A percentile compares a stretch with the other conserved stretches of the same genome.
These are phyloP conservation scores for Gambusia yucatana DNA, from an alignment of 2,797 vertebrate genomes.

Conservation along the genomic window DNA sequence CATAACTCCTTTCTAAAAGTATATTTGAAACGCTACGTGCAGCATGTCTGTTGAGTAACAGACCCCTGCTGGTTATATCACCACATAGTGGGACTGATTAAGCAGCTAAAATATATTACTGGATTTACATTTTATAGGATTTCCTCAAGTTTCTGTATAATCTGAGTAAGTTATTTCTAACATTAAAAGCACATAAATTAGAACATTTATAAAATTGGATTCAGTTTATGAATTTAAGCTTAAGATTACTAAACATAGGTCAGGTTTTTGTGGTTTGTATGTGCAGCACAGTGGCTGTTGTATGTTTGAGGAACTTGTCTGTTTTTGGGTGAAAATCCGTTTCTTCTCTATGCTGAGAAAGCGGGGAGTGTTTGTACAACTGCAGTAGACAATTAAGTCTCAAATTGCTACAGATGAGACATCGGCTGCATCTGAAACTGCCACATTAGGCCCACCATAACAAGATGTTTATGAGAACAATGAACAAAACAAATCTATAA, in stretches of 20 bases:
- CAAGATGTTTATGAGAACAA: slow-evolving; percentile 37
- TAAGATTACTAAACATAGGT: background rate
- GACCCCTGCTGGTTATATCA: background rate
- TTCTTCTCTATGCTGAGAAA: slow-evolving; percentile 33
- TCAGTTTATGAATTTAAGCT: too few species aligned
- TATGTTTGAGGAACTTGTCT: slow-evolving; percentile 31
- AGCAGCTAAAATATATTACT: background rate
- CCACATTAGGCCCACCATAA: slow-evolving; percentile 42
- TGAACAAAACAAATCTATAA: slow-evolving; percentile 33
- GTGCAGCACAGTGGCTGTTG: slow-evolving; percentile 23
- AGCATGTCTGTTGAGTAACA: background rate
- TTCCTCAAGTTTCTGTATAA: background rate
- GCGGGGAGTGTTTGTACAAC: slow-evolving; percentile 32
- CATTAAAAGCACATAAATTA: too few species aligned
- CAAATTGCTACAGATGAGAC: slow-evolving; percentile 39
- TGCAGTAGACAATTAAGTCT: slow-evolving; percentile 35
- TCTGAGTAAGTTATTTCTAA: too few species aligned
- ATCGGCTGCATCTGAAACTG: slow-evolving; percentile 34
- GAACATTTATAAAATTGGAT: too few species aligned
- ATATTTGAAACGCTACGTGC: background rate
- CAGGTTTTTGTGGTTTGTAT: background rate
- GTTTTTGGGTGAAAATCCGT: slow-evolving; percentile 9
- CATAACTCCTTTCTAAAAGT: background rate
- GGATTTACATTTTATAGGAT: background rate
- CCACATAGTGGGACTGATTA: background rate